phyloP scores from a whole-genome alignment of 2,888 invertebrate species.

The Vesta saturnalis region DNA sequence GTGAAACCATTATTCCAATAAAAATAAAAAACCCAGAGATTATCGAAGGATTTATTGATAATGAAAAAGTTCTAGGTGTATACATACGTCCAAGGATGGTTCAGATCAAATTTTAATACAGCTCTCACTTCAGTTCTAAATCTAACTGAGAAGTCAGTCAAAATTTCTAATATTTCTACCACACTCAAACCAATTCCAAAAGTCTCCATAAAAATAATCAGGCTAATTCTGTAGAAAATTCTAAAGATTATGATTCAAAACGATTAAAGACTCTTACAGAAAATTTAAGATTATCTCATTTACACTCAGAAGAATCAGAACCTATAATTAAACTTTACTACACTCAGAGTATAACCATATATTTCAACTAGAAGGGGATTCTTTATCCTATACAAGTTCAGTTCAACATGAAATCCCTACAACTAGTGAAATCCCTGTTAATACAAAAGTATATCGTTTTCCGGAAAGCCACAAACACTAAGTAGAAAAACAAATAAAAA shows the following conservation, averaged over 20 bases:
- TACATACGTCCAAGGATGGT: neutral
- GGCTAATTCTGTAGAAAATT: neutral
- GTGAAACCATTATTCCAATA: neutral
- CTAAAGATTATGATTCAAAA: neutral
- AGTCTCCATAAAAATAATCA: neutral
- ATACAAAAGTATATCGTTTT: too few species aligned
- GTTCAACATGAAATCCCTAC: neutral
- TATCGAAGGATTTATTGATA: conserved; percentile 1
- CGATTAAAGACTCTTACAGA: too few species aligned
- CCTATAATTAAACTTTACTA: neutral
- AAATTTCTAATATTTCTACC: neutral
- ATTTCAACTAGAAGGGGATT: neutral
- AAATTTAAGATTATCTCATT: neutral
- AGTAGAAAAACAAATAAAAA: neutral
- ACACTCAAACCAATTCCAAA: neutral
- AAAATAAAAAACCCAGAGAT: conserved; percentile 3
- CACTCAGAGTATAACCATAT: neutral
- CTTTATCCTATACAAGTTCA: neutral
- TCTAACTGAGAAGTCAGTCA: neutral
- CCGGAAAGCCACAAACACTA: neutral
- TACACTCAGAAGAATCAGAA: neutral
- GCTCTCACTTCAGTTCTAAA: neutral
- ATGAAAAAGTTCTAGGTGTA: neutral
- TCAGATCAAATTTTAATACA: neutral
- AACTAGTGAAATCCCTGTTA: conserved; percentile 31